phyloP scores from a whole-genome alignment of 53 echinoderm and acorn worm genomes.

The Glandiceps talaboti region DNA sequence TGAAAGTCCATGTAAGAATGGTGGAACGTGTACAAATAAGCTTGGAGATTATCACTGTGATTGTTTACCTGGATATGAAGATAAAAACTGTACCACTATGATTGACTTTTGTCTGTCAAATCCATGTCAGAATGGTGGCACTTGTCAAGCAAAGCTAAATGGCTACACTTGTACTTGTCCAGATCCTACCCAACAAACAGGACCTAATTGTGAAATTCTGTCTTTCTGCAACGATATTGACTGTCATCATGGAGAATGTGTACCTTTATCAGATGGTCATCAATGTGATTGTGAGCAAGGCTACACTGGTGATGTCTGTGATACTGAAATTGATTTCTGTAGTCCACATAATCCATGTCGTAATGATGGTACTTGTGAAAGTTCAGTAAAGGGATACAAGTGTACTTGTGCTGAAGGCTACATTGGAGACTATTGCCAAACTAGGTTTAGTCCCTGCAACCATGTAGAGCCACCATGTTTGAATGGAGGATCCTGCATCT shows the following conservation, averaged over 20 bases:
- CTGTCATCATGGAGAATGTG: neutral
- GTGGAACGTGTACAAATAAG: neutral
- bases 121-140: neutral
- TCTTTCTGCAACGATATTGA: neutral
- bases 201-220: neutral
- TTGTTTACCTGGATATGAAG: neutral
- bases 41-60: neutral
- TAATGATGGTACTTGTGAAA: neutral
- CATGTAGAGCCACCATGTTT: neutral
- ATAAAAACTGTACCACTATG: neutral
- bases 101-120: neutral
- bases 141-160: neutral
- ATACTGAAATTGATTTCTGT: neutral
- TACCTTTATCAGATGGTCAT: neutral
- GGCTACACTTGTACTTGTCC: neutral
- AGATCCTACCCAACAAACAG: neutral
- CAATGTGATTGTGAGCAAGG: neutral
- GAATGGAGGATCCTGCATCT: neutral
- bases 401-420: neutral
- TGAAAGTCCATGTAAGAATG: neutral
- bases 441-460: neutral
- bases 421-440: neutral
- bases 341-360: neutral
- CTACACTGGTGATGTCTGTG: neutral
- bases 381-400: neutral